Conservation (phyloP, 2,888 invertebrate species). For the Phytoseiulus persimilis region DNA sequence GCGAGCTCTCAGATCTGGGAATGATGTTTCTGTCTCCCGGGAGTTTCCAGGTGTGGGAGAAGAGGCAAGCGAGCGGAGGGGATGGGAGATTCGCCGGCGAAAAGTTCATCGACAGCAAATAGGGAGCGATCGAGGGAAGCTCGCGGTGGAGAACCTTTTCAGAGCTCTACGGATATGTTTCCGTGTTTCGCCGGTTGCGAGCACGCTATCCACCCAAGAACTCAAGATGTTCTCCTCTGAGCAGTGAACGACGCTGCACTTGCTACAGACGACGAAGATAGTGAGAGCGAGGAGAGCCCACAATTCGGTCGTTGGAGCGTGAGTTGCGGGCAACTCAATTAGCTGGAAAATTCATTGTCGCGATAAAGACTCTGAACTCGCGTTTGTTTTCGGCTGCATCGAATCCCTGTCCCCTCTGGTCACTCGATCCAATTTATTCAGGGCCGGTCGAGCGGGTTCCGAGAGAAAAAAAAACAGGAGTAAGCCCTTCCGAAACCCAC, state of each 20-base stretch:
- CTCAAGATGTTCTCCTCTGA: neutral
- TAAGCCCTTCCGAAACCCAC: neutral
- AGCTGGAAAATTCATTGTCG: no score
- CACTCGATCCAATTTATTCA: no score
- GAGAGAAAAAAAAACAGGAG: neutral
- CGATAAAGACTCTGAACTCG: no score
- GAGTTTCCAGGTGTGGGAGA: neutral
- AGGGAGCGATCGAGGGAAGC: neutral
- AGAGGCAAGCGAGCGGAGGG: neutral
- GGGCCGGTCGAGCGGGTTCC: no score
- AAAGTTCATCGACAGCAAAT: neutral
- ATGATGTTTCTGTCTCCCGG: neutral
- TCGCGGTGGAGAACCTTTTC: neutral
- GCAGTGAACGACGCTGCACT: neutral
- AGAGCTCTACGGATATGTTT: neutral
- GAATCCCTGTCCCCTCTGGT: no score
- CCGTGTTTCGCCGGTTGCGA: neutral
- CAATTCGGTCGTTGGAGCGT: no score
- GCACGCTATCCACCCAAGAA: neutral
- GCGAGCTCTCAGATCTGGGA: neutral
- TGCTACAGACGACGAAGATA: no score
- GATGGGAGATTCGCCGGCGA: neutral
- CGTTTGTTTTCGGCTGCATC: no score
- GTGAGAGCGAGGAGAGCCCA: no score
- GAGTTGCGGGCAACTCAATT: no score